Evolutionary conservation across 2,888 invertebrate species (phyloP).

Genomic region (Alloscopus bannaensis): DNA sequence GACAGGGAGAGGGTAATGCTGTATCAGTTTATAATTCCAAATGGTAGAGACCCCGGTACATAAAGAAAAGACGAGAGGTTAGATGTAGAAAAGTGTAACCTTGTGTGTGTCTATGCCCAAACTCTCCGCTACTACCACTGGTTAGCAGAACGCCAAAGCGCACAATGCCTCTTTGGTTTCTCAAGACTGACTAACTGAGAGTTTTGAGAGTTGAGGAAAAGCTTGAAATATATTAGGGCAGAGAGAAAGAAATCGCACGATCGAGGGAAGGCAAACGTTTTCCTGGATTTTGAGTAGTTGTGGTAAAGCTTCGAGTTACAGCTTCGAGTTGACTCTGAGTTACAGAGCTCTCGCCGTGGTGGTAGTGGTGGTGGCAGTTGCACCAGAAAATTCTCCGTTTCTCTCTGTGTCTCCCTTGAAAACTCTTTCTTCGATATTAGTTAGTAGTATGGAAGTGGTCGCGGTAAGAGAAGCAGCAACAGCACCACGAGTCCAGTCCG

Average conservation of each 20-base stretch:
- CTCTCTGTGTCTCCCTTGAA: conserved; percentile 51
- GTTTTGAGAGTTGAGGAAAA: conserved; percentile 61
- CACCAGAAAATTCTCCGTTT: conserved; percentile 64
- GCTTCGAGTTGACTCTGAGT: conserved; percentile 57
- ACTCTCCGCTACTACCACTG: conserved; percentile 21
- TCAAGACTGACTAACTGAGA: conserved; percentile 56
- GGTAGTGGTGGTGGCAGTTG: conserved; percentile 48
- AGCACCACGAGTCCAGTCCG: conserved; percentile 67
- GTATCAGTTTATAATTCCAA: too few species aligned
- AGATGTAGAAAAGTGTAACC: neutral
- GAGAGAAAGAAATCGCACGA: conserved; percentile 42
- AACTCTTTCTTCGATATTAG: conserved; percentile 58
- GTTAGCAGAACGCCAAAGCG: conserved; percentile 21
- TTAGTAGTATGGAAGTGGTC: conserved; percentile 54
- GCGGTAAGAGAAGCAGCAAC: conserved; percentile 57
- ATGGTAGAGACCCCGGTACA: too few species aligned
- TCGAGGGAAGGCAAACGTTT: conserved; percentile 59
- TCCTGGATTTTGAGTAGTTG: conserved; percentile 63
- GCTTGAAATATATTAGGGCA: conserved; percentile 57
- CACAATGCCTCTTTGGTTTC: conserved; percentile 34
- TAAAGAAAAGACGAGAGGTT: neutral
- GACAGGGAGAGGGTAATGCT: too few species aligned
- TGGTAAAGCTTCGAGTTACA: conserved; percentile 54
- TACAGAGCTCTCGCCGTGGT: conserved; percentile 50
- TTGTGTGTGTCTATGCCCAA: conserved; percentile 19